A percentile compares a stretch with the other conserved stretches of the same genome.
These are phyloP conservation scores for Ifrita kowaldi DNA, from an alignment of 2,113 vertebrate genomes.

Conservation along the genomic window DNA sequence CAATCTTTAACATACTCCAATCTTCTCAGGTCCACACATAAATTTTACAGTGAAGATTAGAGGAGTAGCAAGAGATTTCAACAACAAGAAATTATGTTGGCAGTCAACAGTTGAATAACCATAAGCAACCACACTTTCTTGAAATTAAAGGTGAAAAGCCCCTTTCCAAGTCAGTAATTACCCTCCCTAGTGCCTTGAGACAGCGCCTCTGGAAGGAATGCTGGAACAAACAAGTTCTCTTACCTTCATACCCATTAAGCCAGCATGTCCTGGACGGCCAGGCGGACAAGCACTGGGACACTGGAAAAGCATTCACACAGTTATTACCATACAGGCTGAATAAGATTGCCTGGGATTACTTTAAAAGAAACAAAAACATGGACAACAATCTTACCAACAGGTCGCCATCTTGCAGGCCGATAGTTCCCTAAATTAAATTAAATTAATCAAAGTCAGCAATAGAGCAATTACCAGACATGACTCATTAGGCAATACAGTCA, in stretches of 20 bases:
- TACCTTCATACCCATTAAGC: slow-evolving; percentile 96
- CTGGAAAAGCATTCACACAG: slow-evolving; percentile 68
- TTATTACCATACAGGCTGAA: not conserved
- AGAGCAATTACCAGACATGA: not conserved
- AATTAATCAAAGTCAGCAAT: slow-evolving; percentile 25
- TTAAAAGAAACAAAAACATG: not conserved
- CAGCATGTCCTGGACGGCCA: slow-evolving; percentile 87
- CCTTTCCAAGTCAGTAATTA: not conserved
- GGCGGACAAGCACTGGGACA: slow-evolving; percentile 89
- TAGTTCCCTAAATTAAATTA: slow-evolving; percentile 71
- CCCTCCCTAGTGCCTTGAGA: not conserved
- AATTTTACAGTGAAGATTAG: not conserved
- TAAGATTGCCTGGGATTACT: not conserved
- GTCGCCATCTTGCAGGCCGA: slow-evolving; percentile 77
- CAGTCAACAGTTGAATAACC: not conserved
- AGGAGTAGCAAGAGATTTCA: not conserved
- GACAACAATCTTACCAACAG: slow-evolving; percentile 70
- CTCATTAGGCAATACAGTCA: not conserved
- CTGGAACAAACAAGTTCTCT: not conserved
- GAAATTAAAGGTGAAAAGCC: not conserved
- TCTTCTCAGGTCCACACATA: not conserved
- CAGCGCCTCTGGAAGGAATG: not conserved
- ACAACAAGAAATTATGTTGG: not conserved
- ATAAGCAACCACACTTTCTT: not conserved
- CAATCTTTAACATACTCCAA: not conserved